phyloP scores from a whole-genome alignment of 2,797 vertebrate species.

The Ficedula albicollis region DNA sequence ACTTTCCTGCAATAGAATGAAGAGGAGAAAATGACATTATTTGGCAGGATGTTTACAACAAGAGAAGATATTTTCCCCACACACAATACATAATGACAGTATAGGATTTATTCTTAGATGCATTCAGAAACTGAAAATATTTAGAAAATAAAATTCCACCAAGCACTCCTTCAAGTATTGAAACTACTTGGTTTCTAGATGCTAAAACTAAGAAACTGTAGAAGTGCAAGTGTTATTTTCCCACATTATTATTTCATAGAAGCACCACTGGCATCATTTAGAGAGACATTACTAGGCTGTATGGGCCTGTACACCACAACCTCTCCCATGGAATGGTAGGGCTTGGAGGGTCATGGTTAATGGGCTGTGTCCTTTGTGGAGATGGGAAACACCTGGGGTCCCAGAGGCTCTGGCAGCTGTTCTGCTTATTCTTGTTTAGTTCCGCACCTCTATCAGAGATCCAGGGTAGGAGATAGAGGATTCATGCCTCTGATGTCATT shows the following conservation, averaged over 20 bases:
- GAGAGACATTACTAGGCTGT: neutral
- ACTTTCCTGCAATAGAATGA: neutral
- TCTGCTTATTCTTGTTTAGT: neutral
- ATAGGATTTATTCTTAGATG: neutral
- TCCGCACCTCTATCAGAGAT: neutral
- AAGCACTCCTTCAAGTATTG: neutral
- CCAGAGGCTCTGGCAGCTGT: neutral
- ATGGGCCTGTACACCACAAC: neutral
- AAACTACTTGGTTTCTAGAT: neutral
- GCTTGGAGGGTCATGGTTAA: neutral
- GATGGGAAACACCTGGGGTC: neutral
- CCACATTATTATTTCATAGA: neutral
- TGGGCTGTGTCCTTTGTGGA: rapidly evolving
- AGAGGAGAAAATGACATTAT: conserved; percentile 32
- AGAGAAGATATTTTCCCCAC: neutral
- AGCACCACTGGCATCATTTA: neutral
- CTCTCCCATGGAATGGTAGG: rapidly evolving
- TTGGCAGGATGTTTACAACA: conserved; percentile 13
- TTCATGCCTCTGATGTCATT: neutral
- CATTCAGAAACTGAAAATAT: neutral
- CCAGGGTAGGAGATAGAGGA: neutral
- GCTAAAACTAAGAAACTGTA: neutral
- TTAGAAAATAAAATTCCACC: neutral
- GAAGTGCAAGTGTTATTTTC: neutral
- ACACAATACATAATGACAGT: neutral